phyloP scores from a whole-genome alignment of 1,140 invertebrate genomes.

The Aphelenchoides fujianensis region DNA sequence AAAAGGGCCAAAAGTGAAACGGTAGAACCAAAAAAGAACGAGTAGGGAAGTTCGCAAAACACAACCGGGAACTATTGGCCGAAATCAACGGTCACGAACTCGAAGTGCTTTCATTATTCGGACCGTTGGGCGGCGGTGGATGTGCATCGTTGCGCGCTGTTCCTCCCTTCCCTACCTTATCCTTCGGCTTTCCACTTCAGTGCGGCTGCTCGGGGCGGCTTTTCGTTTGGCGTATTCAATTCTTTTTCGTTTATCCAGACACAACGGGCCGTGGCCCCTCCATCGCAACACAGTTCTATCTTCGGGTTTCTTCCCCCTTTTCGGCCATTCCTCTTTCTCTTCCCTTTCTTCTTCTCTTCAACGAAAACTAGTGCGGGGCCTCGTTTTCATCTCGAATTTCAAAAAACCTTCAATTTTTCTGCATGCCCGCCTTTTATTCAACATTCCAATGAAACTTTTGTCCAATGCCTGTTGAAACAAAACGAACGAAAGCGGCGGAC shows the following conservation, averaged over 20 bases:
- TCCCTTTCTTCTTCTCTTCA: too few species aligned
- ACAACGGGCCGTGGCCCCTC: too few species aligned
- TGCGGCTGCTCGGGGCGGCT: neutral
- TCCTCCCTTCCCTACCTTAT: neutral
- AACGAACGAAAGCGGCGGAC: too few species aligned
- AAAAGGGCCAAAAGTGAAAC: neutral
- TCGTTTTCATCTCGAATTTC: slow-evolving; percentile 1
- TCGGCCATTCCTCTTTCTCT: neutral
- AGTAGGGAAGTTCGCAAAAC: too few species aligned
- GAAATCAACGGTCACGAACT: neutral
- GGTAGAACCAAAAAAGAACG: too few species aligned
- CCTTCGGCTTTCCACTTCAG: neutral
- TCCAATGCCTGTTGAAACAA: too few species aligned
- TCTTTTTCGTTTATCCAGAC: slow-evolving; percentile 1
- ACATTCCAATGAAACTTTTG: neutral
- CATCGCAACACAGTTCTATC: neutral
- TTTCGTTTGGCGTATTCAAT: neutral
- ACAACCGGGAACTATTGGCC: neutral
- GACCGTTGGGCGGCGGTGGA: too few species aligned
- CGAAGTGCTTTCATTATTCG: too few species aligned
- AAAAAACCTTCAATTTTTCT: slow-evolving; percentile 1
- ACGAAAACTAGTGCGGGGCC: neutral
- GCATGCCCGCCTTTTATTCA: neutral
- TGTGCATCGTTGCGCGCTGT: too few species aligned
- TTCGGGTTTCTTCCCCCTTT: neutral